Evolutionary conservation across 2,888 invertebrate genomes (phyloP).

Genomic region (Apeira syringaria): DNA sequence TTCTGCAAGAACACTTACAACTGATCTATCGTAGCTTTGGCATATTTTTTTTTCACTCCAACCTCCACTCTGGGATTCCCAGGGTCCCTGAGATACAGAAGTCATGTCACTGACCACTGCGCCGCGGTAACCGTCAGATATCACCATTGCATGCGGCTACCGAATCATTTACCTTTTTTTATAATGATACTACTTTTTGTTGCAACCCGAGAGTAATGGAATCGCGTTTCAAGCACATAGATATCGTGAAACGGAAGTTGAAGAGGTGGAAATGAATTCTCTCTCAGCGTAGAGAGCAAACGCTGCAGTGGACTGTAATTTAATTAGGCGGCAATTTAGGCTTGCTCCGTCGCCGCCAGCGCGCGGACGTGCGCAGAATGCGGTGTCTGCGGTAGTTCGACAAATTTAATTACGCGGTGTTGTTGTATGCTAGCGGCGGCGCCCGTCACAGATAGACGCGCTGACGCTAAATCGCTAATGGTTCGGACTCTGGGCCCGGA

Average conservation of each 20-base stretch:
- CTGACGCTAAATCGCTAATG: constrained; percentile 35
- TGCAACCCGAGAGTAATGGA: neutral
- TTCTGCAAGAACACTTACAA: constrained; percentile 30
- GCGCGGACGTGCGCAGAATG: constrained; percentile 71
- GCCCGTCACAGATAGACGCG: constrained; percentile 15
- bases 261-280: constrained; percentile 52
- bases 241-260: constrained; percentile 29
- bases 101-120: no score
- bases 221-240: neutral
- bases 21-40: constrained; percentile 39
- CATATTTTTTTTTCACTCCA: no score
- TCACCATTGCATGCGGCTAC: constrained; percentile 22
- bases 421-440: constrained; percentile 50
- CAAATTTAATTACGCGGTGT: constrained; percentile 67
- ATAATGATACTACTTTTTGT: constrained; percentile 1
- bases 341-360: constrained; percentile 39
- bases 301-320: constrained; percentile 64
- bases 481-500: no score
- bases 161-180: constrained; percentile 19
- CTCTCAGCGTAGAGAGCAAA: constrained; percentile 40
- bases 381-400: constrained; percentile 39
- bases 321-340: constrained; percentile 73
- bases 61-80: no score
- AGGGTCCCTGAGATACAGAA: no score
- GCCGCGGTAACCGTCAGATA: no score